phyloP scores from a whole-genome alignment of 2,888 invertebrate species.

The Parnassius glacialis region DNA sequence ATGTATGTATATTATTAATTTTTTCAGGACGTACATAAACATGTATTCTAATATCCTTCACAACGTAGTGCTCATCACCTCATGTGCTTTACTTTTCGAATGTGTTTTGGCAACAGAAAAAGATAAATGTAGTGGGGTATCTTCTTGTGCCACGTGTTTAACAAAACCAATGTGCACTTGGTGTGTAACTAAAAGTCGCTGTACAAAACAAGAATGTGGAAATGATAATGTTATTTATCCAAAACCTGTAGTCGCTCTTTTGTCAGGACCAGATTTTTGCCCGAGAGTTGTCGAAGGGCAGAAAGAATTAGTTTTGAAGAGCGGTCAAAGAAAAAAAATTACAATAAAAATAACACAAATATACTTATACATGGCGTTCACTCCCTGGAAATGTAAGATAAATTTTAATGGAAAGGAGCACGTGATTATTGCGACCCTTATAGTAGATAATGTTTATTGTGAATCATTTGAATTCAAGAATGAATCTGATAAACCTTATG shows the following conservation, averaged over 20 bases:
- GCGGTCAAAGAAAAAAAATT: constrained; percentile 49
- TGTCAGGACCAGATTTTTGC: constrained; percentile 62
- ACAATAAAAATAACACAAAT: constrained; percentile 62
- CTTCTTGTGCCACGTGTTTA: constrained; percentile 56
- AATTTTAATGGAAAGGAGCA: constrained; percentile 41
- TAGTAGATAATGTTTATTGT: constrained; percentile 56
- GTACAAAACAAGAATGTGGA: constrained; percentile 60
- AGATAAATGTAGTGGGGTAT: constrained; percentile 35
- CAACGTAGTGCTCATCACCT: neutral
- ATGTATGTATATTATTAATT: no score
- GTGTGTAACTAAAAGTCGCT: constrained; percentile 65
- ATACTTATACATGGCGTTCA: constrained; percentile 66
- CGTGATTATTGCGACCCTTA: constrained; percentile 45
- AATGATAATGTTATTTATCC: constrained; percentile 67
- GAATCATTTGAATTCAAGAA: constrained; percentile 51
- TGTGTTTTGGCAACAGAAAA: constrained; percentile 21
- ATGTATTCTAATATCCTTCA: constrained; percentile 5
- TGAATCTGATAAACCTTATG: constrained; percentile 43
- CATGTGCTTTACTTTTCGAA: constrained; percentile 5
- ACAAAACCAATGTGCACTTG: constrained; percentile 52
- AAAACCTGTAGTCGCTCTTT: constrained; percentile 47
- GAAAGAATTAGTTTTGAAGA: constrained; percentile 44
- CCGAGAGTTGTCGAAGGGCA: constrained; percentile 52
- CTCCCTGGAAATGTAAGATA: constrained; percentile 62
- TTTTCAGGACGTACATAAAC: constrained; percentile 7